phyloP scores from a whole-genome alignment of 2,797 vertebrate genomes.

The Phoeniculus purpureus region DNA sequence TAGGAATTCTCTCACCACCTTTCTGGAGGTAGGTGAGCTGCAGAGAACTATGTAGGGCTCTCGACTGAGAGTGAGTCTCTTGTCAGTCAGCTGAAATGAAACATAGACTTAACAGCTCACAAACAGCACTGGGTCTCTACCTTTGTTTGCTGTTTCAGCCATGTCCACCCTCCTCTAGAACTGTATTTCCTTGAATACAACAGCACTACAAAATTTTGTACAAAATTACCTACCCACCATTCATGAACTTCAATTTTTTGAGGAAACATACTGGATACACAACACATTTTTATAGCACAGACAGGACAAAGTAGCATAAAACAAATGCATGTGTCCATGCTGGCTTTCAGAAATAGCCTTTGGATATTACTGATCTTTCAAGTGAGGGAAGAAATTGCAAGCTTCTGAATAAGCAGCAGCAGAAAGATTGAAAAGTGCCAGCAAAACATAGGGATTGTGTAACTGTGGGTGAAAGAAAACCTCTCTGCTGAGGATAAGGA shows the following conservation, averaged over 20 bases:
- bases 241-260: neutral
- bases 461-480: neutral
- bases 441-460: neutral
- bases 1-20: neutral
- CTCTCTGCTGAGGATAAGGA: neutral
- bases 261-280: neutral
- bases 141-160: neutral
- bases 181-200: neutral
- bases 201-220: neutral
- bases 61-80: neutral
- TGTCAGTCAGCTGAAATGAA: neutral
- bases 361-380: neutral
- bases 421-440: neutral
- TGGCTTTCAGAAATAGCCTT: neutral
- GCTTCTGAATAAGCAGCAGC: neutral
- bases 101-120: neutral
- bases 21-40: neutral
- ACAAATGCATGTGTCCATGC: neutral
- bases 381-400: neutral
- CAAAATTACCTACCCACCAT: neutral
- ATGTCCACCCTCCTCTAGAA: fast-evolving
- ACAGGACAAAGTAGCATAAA: neutral
- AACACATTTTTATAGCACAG: neutral
- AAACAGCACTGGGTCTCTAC: neutral
- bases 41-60: neutral